Conservation (phyloP, 2,888 invertebrate genomes). For the Stenotaenia linearis region DNA sequence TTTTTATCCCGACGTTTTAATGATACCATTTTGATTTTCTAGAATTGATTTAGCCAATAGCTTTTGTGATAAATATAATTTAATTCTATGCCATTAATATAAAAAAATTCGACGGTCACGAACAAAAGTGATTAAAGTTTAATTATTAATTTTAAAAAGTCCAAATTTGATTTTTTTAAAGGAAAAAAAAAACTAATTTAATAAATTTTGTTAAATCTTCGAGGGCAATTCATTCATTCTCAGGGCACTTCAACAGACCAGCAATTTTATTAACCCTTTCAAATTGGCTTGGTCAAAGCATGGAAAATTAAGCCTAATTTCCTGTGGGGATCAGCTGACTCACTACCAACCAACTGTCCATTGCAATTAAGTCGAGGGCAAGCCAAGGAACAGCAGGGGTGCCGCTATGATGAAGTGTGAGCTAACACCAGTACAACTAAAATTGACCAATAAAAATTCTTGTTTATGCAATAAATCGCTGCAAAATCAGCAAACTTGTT, state of each 20-base stretch:
- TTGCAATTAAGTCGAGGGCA: slow-evolving; percentile 22
- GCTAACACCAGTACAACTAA: neutral
- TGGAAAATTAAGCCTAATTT: slow-evolving; percentile 12
- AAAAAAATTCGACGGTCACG: neutral
- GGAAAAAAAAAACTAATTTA: no score
- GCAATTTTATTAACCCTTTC: slow-evolving; percentile 26
- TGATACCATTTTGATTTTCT: slow-evolving; percentile 15
- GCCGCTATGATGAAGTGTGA: slow-evolving; percentile 22
- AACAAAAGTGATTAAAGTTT: neutral
- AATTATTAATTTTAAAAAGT: neutral
- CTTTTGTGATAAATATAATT: neutral
- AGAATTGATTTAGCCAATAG: neutral
- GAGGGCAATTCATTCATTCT: slow-evolving; percentile 10
- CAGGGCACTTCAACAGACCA: neutral
- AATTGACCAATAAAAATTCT: slow-evolving; percentile 17
- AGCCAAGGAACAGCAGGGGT: slow-evolving; percentile 10
- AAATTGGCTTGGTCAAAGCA: slow-evolving; percentile 26
- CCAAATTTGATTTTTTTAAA: no score
- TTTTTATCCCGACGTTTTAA: neutral
- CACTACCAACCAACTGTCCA: slow-evolving; percentile 12
- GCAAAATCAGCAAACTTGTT: neutral
- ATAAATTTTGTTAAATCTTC: slow-evolving; percentile 6
- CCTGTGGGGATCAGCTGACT: slow-evolving; percentile 26
- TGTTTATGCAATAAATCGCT: neutral
- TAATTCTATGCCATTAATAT: neutral